These are phyloP conservation scores for Psix sp. DNA, from an alignment of 1,140 invertebrate genomes.

Conservation along the genomic window DNA sequence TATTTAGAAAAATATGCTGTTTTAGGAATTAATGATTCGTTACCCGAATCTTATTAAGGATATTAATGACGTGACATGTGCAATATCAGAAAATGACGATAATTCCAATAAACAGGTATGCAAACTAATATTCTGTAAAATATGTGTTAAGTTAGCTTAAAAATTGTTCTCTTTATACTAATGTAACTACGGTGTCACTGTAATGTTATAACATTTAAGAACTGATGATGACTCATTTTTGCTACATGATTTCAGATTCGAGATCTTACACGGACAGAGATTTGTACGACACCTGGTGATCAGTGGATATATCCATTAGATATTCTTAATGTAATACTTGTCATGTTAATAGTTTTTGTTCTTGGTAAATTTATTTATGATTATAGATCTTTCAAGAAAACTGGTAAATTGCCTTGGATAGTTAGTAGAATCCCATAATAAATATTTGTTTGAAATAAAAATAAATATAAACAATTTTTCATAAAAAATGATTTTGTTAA, in stretches of 20 bases:
- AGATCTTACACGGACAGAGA: slow-evolving; percentile 81
- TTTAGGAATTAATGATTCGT: slow-evolving; percentile 81
- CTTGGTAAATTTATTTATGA: slow-evolving; percentile 87
- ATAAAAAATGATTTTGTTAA: too few species aligned
- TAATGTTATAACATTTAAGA: too few species aligned
- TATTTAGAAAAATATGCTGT: not conserved
- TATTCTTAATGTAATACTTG: slow-evolving; percentile 83
- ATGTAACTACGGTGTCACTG: too few species aligned
- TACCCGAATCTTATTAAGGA: slow-evolving; percentile 84
- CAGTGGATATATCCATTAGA: slow-evolving; percentile 81
- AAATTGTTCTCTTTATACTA: too few species aligned
- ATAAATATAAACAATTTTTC: too few species aligned
- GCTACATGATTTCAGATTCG: slow-evolving; percentile 82
- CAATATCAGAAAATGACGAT: slow-evolving; percentile 77
- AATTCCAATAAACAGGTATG: slow-evolving; percentile 79
- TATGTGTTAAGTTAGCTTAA: not conserved
- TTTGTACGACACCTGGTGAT: slow-evolving; percentile 79
- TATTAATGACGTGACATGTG: slow-evolving; percentile 82
- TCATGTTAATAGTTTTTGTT: slow-evolving; percentile 82
- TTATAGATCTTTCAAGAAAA: slow-evolving; percentile 87
- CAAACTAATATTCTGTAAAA: slow-evolving; percentile 23
- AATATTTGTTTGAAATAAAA: slow-evolving; percentile 5
- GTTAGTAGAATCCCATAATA: slow-evolving; percentile 81
- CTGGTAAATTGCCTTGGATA: slow-evolving; percentile 88
- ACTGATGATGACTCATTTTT: too few species aligned